Evolutionary conservation across 53 echinoderm and acorn worm species (phyloP).

Genomic region (Hippasteria phrygiana): DNA sequence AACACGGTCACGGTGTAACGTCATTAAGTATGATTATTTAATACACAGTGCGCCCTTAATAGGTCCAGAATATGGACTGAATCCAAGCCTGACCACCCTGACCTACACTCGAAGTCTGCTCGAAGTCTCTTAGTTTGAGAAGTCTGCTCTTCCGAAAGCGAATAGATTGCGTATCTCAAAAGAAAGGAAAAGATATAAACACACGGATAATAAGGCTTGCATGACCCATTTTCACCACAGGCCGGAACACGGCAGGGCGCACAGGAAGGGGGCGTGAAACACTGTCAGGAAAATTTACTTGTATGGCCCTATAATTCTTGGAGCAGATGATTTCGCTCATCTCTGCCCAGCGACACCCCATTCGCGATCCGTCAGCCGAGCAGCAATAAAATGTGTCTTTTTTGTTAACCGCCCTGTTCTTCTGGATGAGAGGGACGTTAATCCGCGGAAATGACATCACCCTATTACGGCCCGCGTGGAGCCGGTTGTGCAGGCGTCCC

Average conservation of each 20-base stretch:
- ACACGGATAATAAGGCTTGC: too few relatives aligned
- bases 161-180: too few relatives aligned
- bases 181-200: too few relatives aligned
- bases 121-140: too few relatives aligned
- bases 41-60: too few relatives aligned
- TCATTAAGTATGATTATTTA: too few relatives aligned
- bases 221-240: background rate
- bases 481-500: background rate
- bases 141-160: too few relatives aligned
- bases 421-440: background rate
- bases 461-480: background rate
- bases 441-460: slow-evolving; percentile 42
- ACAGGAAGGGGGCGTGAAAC: slow-evolving; percentile 37
- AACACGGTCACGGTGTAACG: too few relatives aligned
- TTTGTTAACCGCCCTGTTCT: background rate
- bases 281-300: slow-evolving; percentile 21
- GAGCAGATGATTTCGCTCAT: slow-evolving; percentile 12
- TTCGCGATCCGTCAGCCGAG: background rate
- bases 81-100: too few relatives aligned
- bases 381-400: background rate
- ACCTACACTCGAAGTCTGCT: too few relatives aligned
- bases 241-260: background rate
- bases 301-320: background rate
- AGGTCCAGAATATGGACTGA: too few relatives aligned
- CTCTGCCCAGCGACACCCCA: background rate